phyloP scores from a whole-genome alignment of 2,113 vertebrate genomes.

The Sinocyclocheilus anshuiensis region DNA sequence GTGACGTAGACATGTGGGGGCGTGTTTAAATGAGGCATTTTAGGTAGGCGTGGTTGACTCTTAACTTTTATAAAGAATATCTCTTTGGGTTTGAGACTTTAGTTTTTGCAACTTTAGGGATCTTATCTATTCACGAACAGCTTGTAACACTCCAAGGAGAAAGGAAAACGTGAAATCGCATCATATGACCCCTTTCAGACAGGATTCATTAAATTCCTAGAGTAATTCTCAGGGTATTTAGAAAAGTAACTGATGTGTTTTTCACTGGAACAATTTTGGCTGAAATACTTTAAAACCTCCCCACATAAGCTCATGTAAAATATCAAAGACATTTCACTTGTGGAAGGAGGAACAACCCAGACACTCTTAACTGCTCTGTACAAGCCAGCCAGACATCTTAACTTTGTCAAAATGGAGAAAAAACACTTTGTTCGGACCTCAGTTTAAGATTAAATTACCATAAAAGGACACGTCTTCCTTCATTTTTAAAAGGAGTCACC shows the following conservation, averaged over 20 bases:
- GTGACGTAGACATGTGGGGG: no score
- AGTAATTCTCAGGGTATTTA: slow-evolving; percentile 4
- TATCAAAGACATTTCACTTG: slow-evolving; percentile 36
- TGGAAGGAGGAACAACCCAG: slow-evolving; percentile 8
- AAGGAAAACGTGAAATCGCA: no score
- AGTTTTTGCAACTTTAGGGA: no score
- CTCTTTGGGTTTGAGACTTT: no score
- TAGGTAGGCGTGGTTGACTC: no score
- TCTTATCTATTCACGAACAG: no score
- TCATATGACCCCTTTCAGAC: not conserved
- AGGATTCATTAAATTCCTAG: slow-evolving; percentile 29
- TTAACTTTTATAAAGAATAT: no score
- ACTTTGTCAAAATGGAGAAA: slow-evolving; percentile 32
- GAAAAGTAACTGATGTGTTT: slow-evolving; percentile 9
- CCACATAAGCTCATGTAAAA: slow-evolving; percentile 40
- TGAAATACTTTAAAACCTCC: slow-evolving; percentile 30
- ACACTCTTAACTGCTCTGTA: slow-evolving; percentile 6
- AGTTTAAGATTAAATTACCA: not conserved
- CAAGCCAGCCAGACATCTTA: slow-evolving; percentile 9
- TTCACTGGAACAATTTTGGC: slow-evolving; percentile 20
- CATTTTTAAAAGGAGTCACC: slow-evolving; percentile 46
- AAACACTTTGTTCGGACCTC: slow-evolving; percentile 1
- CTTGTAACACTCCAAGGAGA: no score
- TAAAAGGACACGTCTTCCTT: not conserved
- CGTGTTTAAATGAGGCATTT: no score